Evolutionary conservation across 2,888 invertebrate genomes (phyloP).

Genomic region (Nomada ferruginata): DNA sequence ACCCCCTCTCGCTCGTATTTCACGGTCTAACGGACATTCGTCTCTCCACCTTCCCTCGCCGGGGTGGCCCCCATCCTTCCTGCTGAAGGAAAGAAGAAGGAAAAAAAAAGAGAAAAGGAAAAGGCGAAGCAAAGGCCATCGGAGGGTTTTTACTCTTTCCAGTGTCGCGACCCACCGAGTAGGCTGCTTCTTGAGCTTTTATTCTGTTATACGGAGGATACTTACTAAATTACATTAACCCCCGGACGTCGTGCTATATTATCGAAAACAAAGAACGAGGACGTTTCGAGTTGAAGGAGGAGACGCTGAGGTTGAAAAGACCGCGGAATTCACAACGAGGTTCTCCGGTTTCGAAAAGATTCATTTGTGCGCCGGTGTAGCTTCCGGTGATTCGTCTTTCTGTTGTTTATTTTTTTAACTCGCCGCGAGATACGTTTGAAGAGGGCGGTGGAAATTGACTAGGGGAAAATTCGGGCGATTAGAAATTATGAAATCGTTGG

Average conservation of each 20-base stretch:
- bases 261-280: slow-evolving; percentile 45
- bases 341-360: slow-evolving; percentile 13
- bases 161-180: slow-evolving; percentile 40
- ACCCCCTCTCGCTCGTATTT: slow-evolving; percentile 40
- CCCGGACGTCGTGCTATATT: slow-evolving; percentile 31
- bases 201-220: slow-evolving; percentile 61
- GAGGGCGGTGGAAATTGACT: too few relatives aligned
- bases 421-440: too few relatives aligned
- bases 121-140: slow-evolving; percentile 20
- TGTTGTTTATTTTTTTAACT: too few relatives aligned
- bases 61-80: slow-evolving; percentile 1
- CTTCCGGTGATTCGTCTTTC: too few relatives aligned
- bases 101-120: neutral
- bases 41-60: neutral
- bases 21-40: slow-evolving; percentile 42
- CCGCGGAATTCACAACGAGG: slow-evolving; percentile 33
- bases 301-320: slow-evolving; percentile 25
- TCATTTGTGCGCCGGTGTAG: slow-evolving; percentile 19
- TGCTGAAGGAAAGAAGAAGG: neutral
- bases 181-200: slow-evolving; percentile 52
- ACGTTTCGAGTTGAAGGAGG: slow-evolving; percentile 24
- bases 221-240: slow-evolving; percentile 64
- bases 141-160: slow-evolving; percentile 26
- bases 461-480: too few relatives aligned
- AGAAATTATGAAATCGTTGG: too few relatives aligned